These are phyloP conservation scores for Toxonevra muliebris DNA, from an alignment of 2,888 invertebrate genomes.

Conservation along the genomic window DNA sequence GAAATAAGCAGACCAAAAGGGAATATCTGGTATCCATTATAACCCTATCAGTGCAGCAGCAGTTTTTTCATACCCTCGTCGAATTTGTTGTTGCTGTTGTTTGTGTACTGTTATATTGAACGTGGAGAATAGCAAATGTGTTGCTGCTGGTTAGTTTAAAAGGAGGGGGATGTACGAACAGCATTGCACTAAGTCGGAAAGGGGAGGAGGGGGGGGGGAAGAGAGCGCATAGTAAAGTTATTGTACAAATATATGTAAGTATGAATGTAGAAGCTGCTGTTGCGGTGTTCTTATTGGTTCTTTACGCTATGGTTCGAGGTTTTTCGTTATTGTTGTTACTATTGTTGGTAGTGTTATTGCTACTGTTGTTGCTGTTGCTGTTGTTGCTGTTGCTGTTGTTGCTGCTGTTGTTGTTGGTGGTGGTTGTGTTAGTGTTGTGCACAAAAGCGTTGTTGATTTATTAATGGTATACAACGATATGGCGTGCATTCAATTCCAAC, in stretches of 20 bases:
- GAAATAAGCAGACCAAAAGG: not conserved
- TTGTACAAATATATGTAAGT: not conserved
- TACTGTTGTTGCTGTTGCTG: constrained; percentile 47
- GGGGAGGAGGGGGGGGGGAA: not conserved
- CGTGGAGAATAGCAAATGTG: not conserved
- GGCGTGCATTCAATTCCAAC: constrained; percentile 48
- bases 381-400: constrained; percentile 33
- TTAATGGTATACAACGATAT: constrained; percentile 52
- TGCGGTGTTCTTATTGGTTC: constrained; percentile 8
- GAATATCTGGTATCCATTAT: constrained; percentile 46
- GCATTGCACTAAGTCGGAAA: not conserved
- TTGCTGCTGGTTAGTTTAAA: not conserved
- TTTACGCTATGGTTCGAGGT: constrained; percentile 17
- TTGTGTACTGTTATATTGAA: not conserved
- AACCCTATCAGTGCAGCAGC: constrained; percentile 48
- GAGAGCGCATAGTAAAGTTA: not conserved
- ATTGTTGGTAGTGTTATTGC: constrained; percentile 36
- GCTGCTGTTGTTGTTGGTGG: constrained; percentile 21
- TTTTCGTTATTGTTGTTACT: constrained; percentile 9
- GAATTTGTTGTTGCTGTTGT: constrained; percentile 15
- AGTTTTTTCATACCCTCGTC: not conserved
- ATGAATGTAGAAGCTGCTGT: not conserved
- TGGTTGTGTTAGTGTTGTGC: constrained; percentile 44
- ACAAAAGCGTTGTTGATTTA: constrained; percentile 58
- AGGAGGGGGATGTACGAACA: not conserved